Conservation (phyloP, 1,140 invertebrate species). For the Tribolium madens region DNA sequence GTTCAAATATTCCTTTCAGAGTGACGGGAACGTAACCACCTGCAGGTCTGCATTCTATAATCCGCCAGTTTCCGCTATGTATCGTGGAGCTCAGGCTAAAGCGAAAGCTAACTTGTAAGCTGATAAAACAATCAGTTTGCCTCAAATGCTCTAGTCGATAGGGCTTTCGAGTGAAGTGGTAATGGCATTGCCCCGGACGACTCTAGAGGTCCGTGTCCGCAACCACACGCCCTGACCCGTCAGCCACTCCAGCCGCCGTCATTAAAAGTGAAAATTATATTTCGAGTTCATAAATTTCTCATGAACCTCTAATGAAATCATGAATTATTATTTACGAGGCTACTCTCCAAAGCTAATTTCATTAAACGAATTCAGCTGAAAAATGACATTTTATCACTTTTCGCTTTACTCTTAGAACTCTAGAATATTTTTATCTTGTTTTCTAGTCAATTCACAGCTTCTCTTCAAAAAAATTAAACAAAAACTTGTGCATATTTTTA, state of each 20-base stretch:
- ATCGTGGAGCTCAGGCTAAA: constrained; percentile 35
- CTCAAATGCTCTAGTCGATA: constrained; percentile 32
- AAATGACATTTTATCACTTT: constrained; percentile 46
- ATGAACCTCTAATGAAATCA: constrained; percentile 49
- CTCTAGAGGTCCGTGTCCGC: constrained; percentile 23
- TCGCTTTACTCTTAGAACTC: constrained; percentile 4
- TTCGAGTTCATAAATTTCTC: constrained; percentile 49
- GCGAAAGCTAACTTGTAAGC: constrained; percentile 44
- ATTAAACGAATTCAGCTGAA: constrained; percentile 46
- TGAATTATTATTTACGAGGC: constrained; percentile 48
- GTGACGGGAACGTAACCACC: constrained; percentile 46
- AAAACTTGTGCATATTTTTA: neutral
- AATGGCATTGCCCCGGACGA: constrained; percentile 37
- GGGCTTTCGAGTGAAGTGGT: constrained; percentile 39
- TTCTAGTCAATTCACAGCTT: neutral
- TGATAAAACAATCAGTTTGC: constrained; percentile 47
- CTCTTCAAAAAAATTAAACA: neutral
- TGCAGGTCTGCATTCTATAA: constrained; percentile 48
- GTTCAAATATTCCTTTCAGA: constrained; percentile 46
- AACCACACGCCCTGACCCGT: constrained; percentile 29
- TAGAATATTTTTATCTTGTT: constrained; percentile 27
- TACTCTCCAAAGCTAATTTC: constrained; percentile 44
- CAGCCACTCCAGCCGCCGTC: constrained; percentile 23
- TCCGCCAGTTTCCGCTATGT: constrained; percentile 42
- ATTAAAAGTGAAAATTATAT: constrained; percentile 49